Base-by-base conservation (phyloP, 2,888 invertebrate species). In the Antheraea assamensis region DNA sequence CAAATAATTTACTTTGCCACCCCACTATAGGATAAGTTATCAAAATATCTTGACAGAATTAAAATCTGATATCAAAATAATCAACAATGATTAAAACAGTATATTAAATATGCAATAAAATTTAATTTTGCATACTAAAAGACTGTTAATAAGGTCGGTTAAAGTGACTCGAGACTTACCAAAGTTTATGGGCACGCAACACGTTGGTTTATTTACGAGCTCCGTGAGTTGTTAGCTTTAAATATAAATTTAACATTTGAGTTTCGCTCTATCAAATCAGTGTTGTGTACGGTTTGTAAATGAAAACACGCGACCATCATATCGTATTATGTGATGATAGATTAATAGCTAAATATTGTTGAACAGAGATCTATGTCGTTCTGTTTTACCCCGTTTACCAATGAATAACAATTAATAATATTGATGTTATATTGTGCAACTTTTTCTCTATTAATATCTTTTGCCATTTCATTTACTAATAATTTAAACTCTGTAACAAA, bases 241-340 rank as follows among this genome's bases (percentile, higher is more conserved):
- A 86, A 86, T n/a, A 83, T 81, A 79, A 84, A 84, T 86, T 83
- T 81, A 85, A 86, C 85, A 81, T 82, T 82, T 86, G 82, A 81
- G 83, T 82, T 82, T 83, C 83, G 85, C 83, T 85, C 83, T 82
- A 84, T 81, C 79, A 80, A 82, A 85, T 85, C 81, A 79, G 80
- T 78, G 79, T 80, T 82, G n/a, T 74, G 73, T 70, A 73, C 58
- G 55, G 58, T 70, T 73, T 70, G 42, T 73, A 42, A 78, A 78
- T 72, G 75, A 21, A 72, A 74, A 74, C 85, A 85, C 84, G 85
- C 84, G 68, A 79, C 74, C 74, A 75, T 78, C 81, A 79, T 77
- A 71, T 74, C 75, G 75, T 78, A n/a, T 35, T 68, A 35, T 68
- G n/a, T n/a, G 21, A 35, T 66, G 17, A 31, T 68, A 35, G 68